Conservation (phyloP, 2,797 vertebrate genomes). For the Acridotheres tristis region DNA sequence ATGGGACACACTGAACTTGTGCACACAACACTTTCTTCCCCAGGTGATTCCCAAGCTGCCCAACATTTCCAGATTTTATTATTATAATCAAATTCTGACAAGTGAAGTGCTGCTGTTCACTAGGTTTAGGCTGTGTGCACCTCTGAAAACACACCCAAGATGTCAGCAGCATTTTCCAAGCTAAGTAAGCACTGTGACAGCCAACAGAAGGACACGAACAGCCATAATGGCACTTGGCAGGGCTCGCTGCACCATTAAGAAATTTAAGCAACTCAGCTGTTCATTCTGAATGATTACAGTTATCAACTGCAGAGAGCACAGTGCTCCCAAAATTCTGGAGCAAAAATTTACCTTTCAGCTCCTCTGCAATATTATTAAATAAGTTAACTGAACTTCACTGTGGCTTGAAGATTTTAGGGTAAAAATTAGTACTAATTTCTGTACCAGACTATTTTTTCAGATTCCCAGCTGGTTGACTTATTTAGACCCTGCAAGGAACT, state of each 20-base stretch:
- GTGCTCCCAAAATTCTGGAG: background rate
- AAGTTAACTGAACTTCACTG: background rate
- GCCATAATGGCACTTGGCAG: background rate
- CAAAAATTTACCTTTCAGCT: background rate
- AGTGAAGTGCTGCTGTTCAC: background rate
- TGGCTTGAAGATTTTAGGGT: background rate
- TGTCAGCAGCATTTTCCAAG: background rate
- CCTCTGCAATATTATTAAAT: background rate
- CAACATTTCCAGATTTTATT: background rate
- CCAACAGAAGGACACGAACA: background rate
- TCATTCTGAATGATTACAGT: background rate
- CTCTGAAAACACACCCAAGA: background rate
- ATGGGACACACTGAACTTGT: rapidly evolving
- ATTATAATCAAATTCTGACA: background rate
- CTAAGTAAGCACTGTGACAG: background rate
- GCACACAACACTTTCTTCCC: background rate
- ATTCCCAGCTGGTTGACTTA: background rate
- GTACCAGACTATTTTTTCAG: background rate
- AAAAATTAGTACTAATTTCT: background rate
- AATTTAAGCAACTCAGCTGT: background rate
- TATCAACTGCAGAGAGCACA: background rate
- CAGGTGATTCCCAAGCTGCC: background rate
- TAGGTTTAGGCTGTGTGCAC: background rate
- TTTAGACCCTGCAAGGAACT: background rate
- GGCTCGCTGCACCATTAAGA: background rate